These are phyloP conservation scores for Strongylocentrotus purpuratus DNA, from an alignment of 35 echinoderm and acorn worm genomes.

Conservation along the genomic window DNA sequence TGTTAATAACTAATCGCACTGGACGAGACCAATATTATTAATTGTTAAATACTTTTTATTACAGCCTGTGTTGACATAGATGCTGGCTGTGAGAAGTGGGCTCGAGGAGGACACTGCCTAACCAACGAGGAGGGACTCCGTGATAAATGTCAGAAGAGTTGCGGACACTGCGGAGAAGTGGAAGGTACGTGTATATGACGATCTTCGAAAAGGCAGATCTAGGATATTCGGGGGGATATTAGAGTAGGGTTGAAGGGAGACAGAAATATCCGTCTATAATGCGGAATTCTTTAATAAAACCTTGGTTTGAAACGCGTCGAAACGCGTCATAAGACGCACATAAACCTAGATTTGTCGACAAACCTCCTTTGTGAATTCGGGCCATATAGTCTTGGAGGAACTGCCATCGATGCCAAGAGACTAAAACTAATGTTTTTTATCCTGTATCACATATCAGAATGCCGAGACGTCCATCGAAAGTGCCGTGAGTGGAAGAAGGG, in stretches of 20 bases:
- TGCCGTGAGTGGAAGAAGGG: constrained; percentile 31
- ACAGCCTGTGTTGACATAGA: constrained; percentile 19
- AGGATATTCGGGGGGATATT: too few species aligned
- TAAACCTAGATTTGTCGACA: too few species aligned
- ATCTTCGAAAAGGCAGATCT: too few species aligned
- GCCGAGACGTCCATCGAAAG: constrained; percentile 40
- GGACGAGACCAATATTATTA: too few species aligned
- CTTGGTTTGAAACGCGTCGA: too few species aligned
- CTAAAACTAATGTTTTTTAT: too few species aligned
- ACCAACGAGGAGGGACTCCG: constrained; percentile 30
- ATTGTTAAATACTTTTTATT: neutral
- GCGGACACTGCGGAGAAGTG: constrained; percentile 31
- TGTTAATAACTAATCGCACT: too few species aligned
- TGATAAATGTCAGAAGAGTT: constrained; percentile 22
- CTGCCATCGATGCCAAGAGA: neutral
- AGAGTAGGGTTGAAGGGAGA: too few species aligned
- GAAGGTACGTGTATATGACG: neutral
- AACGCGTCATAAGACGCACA: too few species aligned
- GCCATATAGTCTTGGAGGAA: too few species aligned
- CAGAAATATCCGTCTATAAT: too few species aligned
- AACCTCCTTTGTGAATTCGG: too few species aligned
- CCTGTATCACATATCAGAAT: neutral
- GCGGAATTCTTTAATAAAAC: neutral
- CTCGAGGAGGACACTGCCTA: constrained; percentile 24
- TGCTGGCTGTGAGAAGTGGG: constrained; percentile 28